Base-by-base conservation (phyloP, 2,113 vertebrate genomes). In the Oreochromis tanganicae region DNA sequence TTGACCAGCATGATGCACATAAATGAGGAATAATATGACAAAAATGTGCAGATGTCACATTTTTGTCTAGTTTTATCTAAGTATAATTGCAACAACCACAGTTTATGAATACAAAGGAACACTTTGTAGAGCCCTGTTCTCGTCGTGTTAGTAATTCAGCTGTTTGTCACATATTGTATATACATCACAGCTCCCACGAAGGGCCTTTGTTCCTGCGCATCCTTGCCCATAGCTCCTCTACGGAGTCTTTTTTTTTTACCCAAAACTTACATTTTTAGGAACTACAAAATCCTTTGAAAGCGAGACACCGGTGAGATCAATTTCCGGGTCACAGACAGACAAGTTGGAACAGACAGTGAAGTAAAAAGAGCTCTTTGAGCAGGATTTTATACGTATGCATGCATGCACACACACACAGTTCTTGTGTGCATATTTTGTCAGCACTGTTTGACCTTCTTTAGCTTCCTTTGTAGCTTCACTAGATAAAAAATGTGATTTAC, bases 401-500 rank as follows among this genome's bases (percentile, higher is more conserved):
- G 10, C 27, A 32, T 3, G 3, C 43, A 50, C 80, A 8, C 36
- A 0, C 48, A 43, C 66, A 16, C 12, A 46, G 38, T 73, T 46
- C 41, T 48, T 29, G 43, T 46, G 68, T 75, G 68, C 21, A 73
- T 46, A 46, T 46, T 46, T 46, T 75, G 2, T 78, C 16, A 29
- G 52, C 68, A 21, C 82, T 43, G 75, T 54, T 89, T 80, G 75
- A 85, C 90, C 90, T 86, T 55, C 73, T 54, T 34, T 71, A 83
- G 9, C 57, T 71, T 79, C 36, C 75, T 56, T 29, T 79, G 43
- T 50, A 48, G 24, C 9, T 75, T 32, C 73, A 2, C 73, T 9
- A 78, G 46, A 52, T 32, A 16, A 43, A 19, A 29, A 29, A 29
- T 29, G 24, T 12, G 41, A 78, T 9, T 50, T 32, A 78, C 43